These are phyloP conservation scores for Apocrypta bakeri DNA, from an alignment of 1,140 invertebrate species.

Conservation along the genomic window DNA sequence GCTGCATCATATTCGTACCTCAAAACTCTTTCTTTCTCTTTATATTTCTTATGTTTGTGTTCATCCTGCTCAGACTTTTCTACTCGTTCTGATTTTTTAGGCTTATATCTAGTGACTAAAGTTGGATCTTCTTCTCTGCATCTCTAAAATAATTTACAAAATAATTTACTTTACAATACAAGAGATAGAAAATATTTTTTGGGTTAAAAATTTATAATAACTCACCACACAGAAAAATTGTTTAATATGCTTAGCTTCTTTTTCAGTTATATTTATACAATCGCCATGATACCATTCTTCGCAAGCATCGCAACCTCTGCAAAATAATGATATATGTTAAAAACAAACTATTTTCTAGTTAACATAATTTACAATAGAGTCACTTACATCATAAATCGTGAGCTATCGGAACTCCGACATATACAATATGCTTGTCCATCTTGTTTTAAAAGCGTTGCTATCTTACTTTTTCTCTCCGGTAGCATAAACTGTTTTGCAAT, in stretches of 20 bases:
- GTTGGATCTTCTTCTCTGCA: constrained; percentile 88
- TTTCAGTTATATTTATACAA: constrained; percentile 95
- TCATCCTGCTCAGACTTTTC: constrained; percentile 71
- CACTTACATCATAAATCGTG: constrained; percentile 96
- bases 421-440: constrained; percentile 95
- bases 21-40: constrained; percentile 66
- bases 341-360: not conserved
- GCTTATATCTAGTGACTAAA: constrained; percentile 86
- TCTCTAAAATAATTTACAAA: constrained; percentile 68
- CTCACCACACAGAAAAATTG: constrained; percentile 90
- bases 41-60: constrained; percentile 67
- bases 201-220: constrained; percentile 14
- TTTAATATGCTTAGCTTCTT: constrained; percentile 94
- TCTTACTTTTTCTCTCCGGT: constrained; percentile 93
- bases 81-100: constrained; percentile 76
- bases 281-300: constrained; percentile 99
- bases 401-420: constrained; percentile 93
- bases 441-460: constrained; percentile 90
- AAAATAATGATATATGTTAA: constrained; percentile 55
- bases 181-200: not conserved
- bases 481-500: constrained; percentile 92
- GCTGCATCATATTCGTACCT: constrained; percentile 66
- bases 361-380: constrained; percentile 41
- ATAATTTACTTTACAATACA: not conserved
- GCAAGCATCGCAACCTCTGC: constrained; percentile 94